These are phyloP conservation scores for Pediacus dermestoides DNA, from an alignment of 2,888 invertebrate species.

Conservation along the genomic window DNA sequence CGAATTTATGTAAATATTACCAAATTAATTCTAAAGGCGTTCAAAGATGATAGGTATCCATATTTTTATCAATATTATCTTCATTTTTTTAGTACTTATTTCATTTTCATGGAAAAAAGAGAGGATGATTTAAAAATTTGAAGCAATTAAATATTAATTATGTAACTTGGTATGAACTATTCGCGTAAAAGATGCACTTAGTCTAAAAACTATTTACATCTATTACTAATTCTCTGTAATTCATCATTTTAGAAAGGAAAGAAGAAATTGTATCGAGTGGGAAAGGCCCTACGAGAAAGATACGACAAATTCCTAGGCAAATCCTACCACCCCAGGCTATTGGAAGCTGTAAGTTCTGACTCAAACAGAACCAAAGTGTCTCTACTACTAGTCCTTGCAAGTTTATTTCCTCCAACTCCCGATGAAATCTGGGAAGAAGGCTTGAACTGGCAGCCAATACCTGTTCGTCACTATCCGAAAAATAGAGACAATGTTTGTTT, in stretches of 20 bases:
- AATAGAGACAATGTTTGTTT: conserved; percentile 29
- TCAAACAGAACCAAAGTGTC: conserved; percentile 70
- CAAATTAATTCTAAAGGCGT: too few species aligned
- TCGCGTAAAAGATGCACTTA: too few species aligned
- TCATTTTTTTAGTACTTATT: too few species aligned
- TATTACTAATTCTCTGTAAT: too few species aligned
- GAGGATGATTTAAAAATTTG: too few species aligned
- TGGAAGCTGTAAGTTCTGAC: conserved; percentile 58
- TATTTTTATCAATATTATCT: too few species aligned
- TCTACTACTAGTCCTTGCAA: conserved; percentile 63
- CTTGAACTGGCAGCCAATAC: conserved; percentile 40
- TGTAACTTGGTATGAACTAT: too few species aligned
- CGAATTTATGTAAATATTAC: too few species aligned
- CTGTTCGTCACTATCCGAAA: conserved; percentile 28
- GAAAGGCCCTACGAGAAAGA: conserved; percentile 58
- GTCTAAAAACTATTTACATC: too few species aligned
- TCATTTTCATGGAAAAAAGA: too few species aligned
- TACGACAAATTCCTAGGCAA: conserved; percentile 60
- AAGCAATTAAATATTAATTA: too few species aligned
- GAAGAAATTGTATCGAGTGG: conserved; percentile 59
- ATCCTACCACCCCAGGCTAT: conserved; percentile 56
- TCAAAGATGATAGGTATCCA: too few species aligned
- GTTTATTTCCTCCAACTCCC: conserved; percentile 60
- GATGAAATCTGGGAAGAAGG: conserved; percentile 55
- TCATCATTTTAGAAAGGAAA: conserved; percentile 52